A percentile compares a stretch with the other conserved stretches of the same genome.
phyloP scores from a whole-genome alignment of 2,113 vertebrate species.

The Sporophila hypoxantha region DNA sequence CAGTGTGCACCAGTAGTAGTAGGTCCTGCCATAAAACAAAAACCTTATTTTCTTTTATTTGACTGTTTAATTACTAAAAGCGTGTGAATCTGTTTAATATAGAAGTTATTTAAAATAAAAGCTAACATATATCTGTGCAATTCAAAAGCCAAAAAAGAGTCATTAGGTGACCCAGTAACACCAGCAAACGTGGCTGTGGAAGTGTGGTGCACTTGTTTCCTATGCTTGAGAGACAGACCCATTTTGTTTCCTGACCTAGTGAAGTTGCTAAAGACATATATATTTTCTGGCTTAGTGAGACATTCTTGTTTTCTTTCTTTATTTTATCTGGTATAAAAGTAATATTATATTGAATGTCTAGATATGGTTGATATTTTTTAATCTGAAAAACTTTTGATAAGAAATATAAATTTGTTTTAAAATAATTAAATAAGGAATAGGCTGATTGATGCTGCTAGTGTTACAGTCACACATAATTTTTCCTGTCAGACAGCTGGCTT shows the following conservation, averaged over 20 bases:
- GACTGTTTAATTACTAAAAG: background rate
- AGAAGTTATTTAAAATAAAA: background rate
- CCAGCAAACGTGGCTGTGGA: background rate
- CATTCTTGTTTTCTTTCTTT: background rate
- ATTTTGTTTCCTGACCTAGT: background rate
- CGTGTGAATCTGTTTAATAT: background rate
- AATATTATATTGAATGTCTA: background rate
- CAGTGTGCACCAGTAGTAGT: background rate
- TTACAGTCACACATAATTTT: background rate
- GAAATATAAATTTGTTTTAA: background rate
- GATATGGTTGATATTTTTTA: background rate
- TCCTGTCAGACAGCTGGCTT: background rate
- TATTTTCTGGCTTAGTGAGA: background rate
- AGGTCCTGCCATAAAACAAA: background rate
- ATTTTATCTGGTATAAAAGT: background rate
- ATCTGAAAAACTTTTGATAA: background rate
- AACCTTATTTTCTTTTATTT: background rate
- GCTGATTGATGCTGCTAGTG: background rate
- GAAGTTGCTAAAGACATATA: background rate
- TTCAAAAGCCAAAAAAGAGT: background rate
- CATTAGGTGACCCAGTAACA: background rate
- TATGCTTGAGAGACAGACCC: background rate
- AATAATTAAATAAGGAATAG: background rate
- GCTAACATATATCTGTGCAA: background rate
- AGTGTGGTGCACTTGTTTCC: background rate